Evolutionary conservation across 1,140 invertebrate genomes (phyloP), one percentile per base, ranked within the genome.

Genomic region (Chlorops oryzae): DNA sequence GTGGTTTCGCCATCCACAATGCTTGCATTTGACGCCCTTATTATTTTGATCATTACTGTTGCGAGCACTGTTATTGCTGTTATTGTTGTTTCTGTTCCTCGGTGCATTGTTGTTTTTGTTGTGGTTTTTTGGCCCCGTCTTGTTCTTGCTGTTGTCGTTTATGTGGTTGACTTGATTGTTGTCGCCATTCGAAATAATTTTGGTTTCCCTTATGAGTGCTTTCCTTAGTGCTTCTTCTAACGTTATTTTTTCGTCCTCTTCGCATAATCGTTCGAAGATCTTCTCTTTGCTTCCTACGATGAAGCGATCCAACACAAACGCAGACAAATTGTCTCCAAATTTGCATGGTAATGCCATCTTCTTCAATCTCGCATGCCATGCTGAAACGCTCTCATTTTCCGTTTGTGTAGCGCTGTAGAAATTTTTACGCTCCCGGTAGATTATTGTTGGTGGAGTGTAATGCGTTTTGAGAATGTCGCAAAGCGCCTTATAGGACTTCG

Each of bases 201-300:
- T 50, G 40, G 39, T 50, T 24, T 42, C 48, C 47, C 27, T 49
- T 28, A 32, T 49, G 21, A 49, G 18, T 17, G 44, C 44, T 37
- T 46, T 46, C 24, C 44, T 34, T 12, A 46, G 44, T n/a, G 47
- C 47, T 12, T 49, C 25, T 28, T 49, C 47, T 20, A 40, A 22
- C 22, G 47, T 41, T 21, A 49, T 37, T 37, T 47, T 32, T 25
- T 49, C 25, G 2, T 49, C 38, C 10, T 49, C 47, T 41, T 49
- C 47, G 17, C 47, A 49, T 17, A 49, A 24, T 27, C 38, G 37
- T 13, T 50, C 48, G 44, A 43, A 50, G 22, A 50, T 43, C 38
- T 50, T 43, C 20, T 43, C 13, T 12, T 35, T 43, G 32, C 32
- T 34, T 12, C 32, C 48, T 41, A 40, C 35, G 13, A 50, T 38